Conservation (phyloP, 2,888 invertebrate genomes). For the Ectemnius lituratus region DNA sequence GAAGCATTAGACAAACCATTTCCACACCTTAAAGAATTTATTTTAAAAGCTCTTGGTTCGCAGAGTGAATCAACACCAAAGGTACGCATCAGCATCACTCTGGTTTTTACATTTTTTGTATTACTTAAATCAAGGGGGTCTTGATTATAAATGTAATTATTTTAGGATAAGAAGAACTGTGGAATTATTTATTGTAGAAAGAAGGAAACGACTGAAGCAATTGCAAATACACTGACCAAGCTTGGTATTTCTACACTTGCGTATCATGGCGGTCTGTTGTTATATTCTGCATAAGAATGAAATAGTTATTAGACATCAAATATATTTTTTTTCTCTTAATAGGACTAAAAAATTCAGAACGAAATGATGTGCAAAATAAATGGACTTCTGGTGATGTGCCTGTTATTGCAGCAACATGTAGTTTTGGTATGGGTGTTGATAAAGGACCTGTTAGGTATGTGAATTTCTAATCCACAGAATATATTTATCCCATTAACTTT, state of each 20-base stretch:
- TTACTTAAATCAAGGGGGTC: neutral
- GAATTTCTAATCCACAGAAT: neutral
- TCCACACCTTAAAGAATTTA: slow-evolving; percentile 88
- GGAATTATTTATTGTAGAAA: slow-evolving; percentile 98
- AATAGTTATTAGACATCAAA: neutral
- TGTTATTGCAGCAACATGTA: slow-evolving; percentile 97
- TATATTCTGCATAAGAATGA: too few species aligned
- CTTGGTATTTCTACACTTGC: slow-evolving; percentile 88
- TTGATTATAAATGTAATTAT: slow-evolving; percentile 17
- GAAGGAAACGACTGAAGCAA: slow-evolving; percentile 91
- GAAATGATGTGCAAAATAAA: slow-evolving; percentile 90
- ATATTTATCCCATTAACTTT: neutral
- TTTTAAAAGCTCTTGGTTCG: slow-evolving; percentile 83
- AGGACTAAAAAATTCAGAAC: slow-evolving; percentile 86
- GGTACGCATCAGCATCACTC: slow-evolving; percentile 22
- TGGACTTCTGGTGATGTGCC: slow-evolving; percentile 95
- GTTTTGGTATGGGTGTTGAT: slow-evolving; percentile 99
- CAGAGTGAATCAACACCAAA: slow-evolving; percentile 65
- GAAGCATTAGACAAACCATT: slow-evolving; percentile 90
- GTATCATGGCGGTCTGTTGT: slow-evolving; percentile 89
- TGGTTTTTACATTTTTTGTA: too few species aligned
- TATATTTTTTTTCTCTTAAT: slow-evolving; percentile 18
- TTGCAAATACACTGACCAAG: slow-evolving; percentile 87
- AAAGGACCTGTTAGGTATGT: slow-evolving; percentile 91
- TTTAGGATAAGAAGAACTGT: slow-evolving; percentile 80